phyloP scores from a whole-genome alignment of 2,113 vertebrate species.

The Astur gentilis region DNA sequence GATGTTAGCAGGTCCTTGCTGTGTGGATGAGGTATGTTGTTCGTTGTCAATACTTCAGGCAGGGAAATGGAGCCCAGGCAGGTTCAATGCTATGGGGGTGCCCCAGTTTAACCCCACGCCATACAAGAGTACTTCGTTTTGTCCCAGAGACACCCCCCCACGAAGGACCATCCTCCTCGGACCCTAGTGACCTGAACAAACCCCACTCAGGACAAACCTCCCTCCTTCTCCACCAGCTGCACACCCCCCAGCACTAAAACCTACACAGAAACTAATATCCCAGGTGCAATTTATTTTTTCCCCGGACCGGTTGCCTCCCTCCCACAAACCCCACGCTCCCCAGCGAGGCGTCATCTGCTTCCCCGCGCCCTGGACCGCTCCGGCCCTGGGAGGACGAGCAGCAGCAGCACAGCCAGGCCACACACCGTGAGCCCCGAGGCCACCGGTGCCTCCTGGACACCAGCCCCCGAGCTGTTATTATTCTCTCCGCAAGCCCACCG shows the following conservation, averaged over 20 bases:
- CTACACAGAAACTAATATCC: neutral
- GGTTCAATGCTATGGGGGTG: rapidly evolving
- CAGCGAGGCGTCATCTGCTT: neutral
- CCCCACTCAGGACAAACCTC: neutral
- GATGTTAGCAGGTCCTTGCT: rapidly evolving
- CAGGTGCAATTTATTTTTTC: neutral
- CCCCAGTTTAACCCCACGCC: neutral
- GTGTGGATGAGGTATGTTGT: rapidly evolving
- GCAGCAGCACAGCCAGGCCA: neutral
- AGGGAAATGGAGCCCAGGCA: neutral
- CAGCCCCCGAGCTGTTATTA: neutral
- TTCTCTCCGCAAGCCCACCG: neutral
- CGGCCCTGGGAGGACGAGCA: neutral
- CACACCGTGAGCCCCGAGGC: neutral
- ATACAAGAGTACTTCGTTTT: rapidly evolving
- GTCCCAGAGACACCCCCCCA: neutral
- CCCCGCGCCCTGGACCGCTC: neutral
- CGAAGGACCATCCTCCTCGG: neutral
- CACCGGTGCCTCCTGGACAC: neutral
- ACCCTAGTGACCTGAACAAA: neutral
- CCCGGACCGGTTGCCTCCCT: neutral
- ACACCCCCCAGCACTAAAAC: neutral
- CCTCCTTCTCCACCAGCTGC: neutral
- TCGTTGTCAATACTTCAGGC: neutral
- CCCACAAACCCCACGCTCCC: neutral